Percentiles rank a stretch among this genome's conserved stretches.
These are phyloP conservation scores for Ambastaia sidthimunki DNA, from an alignment of 2,797 vertebrate species.

Conservation along the genomic window DNA sequence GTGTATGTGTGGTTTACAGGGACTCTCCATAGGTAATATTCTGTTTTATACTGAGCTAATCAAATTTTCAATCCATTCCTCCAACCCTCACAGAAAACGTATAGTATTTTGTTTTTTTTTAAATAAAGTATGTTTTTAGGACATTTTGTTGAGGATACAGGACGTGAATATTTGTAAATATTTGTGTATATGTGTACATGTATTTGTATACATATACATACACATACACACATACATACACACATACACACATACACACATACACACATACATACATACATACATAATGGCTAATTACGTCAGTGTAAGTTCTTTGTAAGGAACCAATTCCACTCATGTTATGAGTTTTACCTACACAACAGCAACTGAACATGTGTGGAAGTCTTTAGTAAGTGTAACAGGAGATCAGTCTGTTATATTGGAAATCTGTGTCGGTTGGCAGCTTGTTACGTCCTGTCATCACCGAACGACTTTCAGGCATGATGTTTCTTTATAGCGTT, in stretches of 20 bases:
- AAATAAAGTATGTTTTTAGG: no score
- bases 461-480: constrained; percentile 49
- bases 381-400: constrained; percentile 58
- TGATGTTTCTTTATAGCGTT: constrained; percentile 53
- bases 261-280: constrained; percentile 24
- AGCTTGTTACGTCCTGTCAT: constrained; percentile 62
- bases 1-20: no score
- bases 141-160: no score
- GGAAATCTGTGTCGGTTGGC: constrained; percentile 55
- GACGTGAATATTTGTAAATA: no score
- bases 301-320: constrained; percentile 35
- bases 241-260: not conserved
- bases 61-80: no score
- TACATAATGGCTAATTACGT: constrained; percentile 20
- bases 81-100: no score
- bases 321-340: constrained; percentile 37
- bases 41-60: no score
- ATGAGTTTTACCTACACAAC: constrained; percentile 32
- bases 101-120: no score
- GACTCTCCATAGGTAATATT: no score
- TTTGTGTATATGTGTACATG: no score
- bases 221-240: no score
- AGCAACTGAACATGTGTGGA: constrained; percentile 55
- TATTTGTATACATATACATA: no score
- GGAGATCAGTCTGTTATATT: constrained; percentile 58